Base-by-base conservation (phyloP, 2,113 vertebrate species). In the Podarcis raffonei region DNA sequence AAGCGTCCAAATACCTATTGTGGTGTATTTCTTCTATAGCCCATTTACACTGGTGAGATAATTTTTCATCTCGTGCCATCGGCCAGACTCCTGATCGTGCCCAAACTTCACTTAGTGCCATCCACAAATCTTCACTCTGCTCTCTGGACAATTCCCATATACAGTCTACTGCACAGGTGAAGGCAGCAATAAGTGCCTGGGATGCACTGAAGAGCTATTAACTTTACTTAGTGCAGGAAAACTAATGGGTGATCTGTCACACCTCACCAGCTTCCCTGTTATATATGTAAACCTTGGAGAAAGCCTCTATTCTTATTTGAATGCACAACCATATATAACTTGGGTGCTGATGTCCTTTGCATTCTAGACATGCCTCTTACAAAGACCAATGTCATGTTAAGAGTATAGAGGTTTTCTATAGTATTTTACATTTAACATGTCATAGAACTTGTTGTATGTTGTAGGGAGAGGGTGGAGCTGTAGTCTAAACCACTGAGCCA, bases 201-300 rank as follows among this genome's bases (percentile, higher is more conserved):
- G 27, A 53, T 72, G 13, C 42, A 57, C 42, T 59, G 20, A 7
- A 35, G 30, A 32, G 48, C 20, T 57, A 74, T 74, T 75, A 75
- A 85, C 48, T 85, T 75, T 59, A 20, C 18, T 62, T 48, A 35
- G 32, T 59, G n/a, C 53, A 59, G 48, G 83, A 85, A 85, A 13
- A 27, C 35, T 48, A 71, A 83, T 62, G n/a, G 71, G 23, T 85
- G n/a, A 76, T 37, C 48, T 59, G 71, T 75, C 53, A 85, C 32
- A 85, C n/a, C 32, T 62, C 71, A 37, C 83, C 53, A 85, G 32
- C 53, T 74, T 39, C 69, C 37, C 57, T 39, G 37, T 65, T 84
- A 84, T 57, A 57, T 57, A 72, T 72, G 42, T 84, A 84, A 72
- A 84, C 42, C 42, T 84, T 84, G 72, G n/a, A 75, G n/a, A 32